Base-by-base conservation (phyloP, 1,140 invertebrate genomes). In the Leguminivora glycinivorella region DNA sequence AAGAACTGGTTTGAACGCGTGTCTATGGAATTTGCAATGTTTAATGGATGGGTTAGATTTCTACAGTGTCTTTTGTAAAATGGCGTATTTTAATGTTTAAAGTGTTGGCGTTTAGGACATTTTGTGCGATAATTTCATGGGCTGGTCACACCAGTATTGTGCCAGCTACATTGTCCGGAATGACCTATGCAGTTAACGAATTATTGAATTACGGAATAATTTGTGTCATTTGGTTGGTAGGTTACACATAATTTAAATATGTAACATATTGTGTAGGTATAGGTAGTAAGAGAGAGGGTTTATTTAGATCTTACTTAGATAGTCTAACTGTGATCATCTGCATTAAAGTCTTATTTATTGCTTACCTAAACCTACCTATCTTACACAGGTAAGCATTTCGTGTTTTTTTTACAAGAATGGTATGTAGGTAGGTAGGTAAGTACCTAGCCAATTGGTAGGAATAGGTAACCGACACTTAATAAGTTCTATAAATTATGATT, bases 161-260 rank as follows among this genome's bases (percentile, higher is more conserved):
- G 56, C 67, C 47, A 43, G 68, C 14, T 52, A 79, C 70, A 84
- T 88, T 84, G 84, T 85, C 72, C 73, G 80, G 75, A 83, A 79
- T 84, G 83, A 84, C 84, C 83, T 78, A 76, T 68, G 67, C 34
- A 84, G 80, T 83, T 85, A 83, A 77, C 82, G 82, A 83, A 85
- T 83, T 87, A 83, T 84, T 84, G 84, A 88, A 88, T 88, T 85
- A 85, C 76, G 72, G 83, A 80, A 83, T 87, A 88, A 88, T 88
- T 84, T 81, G 68, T 74, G 68, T 47, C 72, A 71, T 76, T 79
- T 75, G 78, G 77, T 74, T 19, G n/a, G 14, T 47, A 14, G n/a
- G n/a, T 22, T 52, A 3, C 1, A 38, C 12, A 38, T 17, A 47
- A 17, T 47, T n/a, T 47, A 47, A 47, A n/a, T 43, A 43, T 0